A percentile compares a stretch with the other conserved stretches of the same genome.
Conservation (phyloP, 2,113 vertebrate genomes). For the Silurus meridionalis region DNA sequence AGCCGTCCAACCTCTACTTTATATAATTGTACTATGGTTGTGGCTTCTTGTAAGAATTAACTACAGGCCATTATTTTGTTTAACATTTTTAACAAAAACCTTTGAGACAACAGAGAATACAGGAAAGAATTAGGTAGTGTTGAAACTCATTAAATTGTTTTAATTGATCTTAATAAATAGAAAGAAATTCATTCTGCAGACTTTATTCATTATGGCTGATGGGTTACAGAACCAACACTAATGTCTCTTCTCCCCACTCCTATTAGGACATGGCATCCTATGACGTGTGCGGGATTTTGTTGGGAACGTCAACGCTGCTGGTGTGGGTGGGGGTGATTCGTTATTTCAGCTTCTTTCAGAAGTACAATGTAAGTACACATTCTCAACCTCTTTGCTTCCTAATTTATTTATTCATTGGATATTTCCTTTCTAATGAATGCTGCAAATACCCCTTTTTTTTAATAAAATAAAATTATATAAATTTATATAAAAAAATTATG, state of each 20-base stretch:
- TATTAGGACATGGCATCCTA: conserved; percentile 85
- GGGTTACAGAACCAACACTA: not conserved
- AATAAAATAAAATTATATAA: no score
- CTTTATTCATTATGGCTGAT: not conserved
- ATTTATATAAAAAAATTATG: no score
- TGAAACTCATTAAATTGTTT: not conserved
- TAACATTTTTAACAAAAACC: not conserved
- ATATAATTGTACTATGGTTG: not conserved
- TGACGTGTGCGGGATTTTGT: conserved; percentile 87
- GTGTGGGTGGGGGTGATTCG: conserved; percentile 96
- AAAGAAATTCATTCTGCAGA: not conserved
- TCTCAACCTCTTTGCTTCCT: not conserved
- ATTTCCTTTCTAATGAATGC: not conserved
- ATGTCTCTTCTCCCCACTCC: conserved; percentile 18
- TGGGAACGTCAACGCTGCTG: conserved; percentile 89
- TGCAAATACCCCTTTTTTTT: no score
- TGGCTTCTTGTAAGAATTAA: not conserved
- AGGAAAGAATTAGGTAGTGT: not conserved
- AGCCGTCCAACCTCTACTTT: no score
- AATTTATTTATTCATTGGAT: no score
- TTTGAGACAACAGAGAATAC: not conserved
- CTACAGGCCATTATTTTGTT: not conserved
- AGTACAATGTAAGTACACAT: conserved; percentile 85
- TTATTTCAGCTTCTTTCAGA: conserved; percentile 95
- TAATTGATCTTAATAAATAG: not conserved